Base-by-base conservation (phyloP, 2,113 vertebrate genomes). In the Synodontis membranacea region DNA sequence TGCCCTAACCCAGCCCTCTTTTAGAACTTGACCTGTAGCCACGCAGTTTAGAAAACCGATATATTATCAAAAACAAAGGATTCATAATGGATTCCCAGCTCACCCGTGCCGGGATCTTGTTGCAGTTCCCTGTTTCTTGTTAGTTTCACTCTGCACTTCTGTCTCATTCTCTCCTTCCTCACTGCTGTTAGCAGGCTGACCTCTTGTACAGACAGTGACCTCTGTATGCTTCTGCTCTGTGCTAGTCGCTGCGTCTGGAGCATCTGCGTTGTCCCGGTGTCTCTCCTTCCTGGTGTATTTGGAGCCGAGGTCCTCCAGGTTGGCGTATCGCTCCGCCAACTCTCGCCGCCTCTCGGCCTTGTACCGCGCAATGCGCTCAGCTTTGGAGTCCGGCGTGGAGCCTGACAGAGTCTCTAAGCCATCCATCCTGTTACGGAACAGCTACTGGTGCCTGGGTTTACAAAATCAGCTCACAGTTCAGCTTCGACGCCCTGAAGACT, bases 361-460 rank as follows among this genome's bases (percentile, higher is more conserved):
- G 93, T 96, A 96, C 86, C 94, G 93, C 31, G 95, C 95, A 5
- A 96, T 96, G 37, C 94, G 92, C 82, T 96, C 95, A 15, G 95
- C 95, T 89, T 96, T 95, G 76, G 94, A 94, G 81, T 96, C 95
- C 34, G 89, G 83, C 23, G 91, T 83, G 1, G 93, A 93, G 90
- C 89, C 93, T 90, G 93, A 93, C 80, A 95, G 89, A 88, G 94
- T 89, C 80, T 94, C 93, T 84, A 95, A 39, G 34, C 88, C 90
- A 82, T 94, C 93, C 93, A 94, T 94, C 44, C 56, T 82, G 21
- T 54, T 31, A 44, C 62, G 81, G 19, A 15, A 19, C n/a, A 46
- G 60, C 58, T 78, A 48, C 58, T 39, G 2, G 66, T 58, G 28
- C 34, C 64, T 64, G 60, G 50, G 28, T 37, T 50, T 48, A 46